These are phyloP conservation scores for Coregonus suidteri DNA, from an alignment of 2,797 vertebrate species.

Conservation along the genomic window DNA sequence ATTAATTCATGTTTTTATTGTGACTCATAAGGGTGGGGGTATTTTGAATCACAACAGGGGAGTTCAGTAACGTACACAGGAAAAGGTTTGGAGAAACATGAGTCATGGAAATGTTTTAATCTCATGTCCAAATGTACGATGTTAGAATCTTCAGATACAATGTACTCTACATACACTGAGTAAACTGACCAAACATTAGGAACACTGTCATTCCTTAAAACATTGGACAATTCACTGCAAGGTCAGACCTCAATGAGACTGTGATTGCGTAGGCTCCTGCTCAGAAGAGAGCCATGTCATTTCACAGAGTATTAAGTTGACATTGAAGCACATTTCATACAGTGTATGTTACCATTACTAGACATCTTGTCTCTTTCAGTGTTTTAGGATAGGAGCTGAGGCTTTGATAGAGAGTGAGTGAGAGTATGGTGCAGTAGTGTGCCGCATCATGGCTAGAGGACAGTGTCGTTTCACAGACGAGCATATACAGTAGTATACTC, in stretches of 20 bases:
- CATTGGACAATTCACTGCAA: slow-evolving; percentile 47
- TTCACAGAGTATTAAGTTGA: background rate
- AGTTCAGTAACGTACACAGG: background rate
- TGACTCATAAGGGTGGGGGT: background rate
- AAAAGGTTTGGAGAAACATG: slow-evolving; percentile 18
- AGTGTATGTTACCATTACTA: background rate
- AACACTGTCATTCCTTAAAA: slow-evolving; percentile 26
- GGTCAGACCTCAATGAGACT: slow-evolving; percentile 56
- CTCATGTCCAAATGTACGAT: slow-evolving; percentile 8
- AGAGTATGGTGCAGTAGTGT: background rate
- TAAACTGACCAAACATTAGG: too few species aligned
- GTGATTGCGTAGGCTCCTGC: slow-evolving; percentile 48
- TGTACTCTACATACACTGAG: too few species aligned
- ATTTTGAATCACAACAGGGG: background rate
- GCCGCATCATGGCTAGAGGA: background rate
- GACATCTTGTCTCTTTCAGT: background rate
- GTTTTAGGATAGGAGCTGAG: background rate
- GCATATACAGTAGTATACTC: background rate
- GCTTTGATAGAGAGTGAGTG: background rate
- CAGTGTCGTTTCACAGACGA: background rate
- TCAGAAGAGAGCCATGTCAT: background rate
- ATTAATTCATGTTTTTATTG: background rate
- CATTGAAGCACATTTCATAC: background rate
- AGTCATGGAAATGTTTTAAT: slow-evolving; percentile 44
- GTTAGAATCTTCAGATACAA: too few species aligned